These are phyloP conservation scores for Colletes collaris DNA, from an alignment of 2,888 invertebrate genomes.

Conservation along the genomic window DNA sequence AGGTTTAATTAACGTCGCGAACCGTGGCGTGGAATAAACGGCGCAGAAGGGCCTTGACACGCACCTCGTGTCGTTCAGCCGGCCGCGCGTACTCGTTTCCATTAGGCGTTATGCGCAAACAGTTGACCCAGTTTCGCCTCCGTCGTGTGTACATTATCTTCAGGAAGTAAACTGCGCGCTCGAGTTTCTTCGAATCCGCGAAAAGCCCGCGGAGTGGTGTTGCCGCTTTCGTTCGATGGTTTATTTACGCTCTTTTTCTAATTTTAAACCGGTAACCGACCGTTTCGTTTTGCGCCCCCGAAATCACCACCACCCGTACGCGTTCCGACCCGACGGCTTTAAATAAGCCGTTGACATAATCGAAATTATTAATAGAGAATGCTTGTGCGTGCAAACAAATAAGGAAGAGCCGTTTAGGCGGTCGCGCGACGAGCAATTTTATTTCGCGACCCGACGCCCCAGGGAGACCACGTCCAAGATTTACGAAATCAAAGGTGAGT, in stretches of 20 bases:
- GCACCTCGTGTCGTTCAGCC: slow-evolving; percentile 63
- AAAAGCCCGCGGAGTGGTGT: slow-evolving; percentile 5
- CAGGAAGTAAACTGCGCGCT: slow-evolving; percentile 55
- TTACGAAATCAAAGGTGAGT: too few relatives aligned
- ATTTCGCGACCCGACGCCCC: too few relatives aligned
- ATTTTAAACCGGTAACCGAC: background rate
- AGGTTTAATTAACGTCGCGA: slow-evolving; percentile 52
- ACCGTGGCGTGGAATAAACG: slow-evolving; percentile 53
- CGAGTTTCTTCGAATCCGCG: slow-evolving; percentile 11
- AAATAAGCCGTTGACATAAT: too few relatives aligned
- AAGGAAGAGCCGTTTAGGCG: too few relatives aligned
- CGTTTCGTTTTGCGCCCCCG: background rate
- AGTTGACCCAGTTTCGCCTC: slow-evolving; percentile 61
- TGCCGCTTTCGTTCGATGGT: background rate
- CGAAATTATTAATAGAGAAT: too few relatives aligned
- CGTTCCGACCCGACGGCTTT: background rate
- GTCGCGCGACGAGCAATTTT: too few relatives aligned
- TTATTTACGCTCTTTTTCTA: slow-evolving; percentile 22
- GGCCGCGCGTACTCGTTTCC: slow-evolving; percentile 60
- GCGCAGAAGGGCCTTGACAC: slow-evolving; percentile 61
- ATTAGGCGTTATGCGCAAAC: slow-evolving; percentile 64
- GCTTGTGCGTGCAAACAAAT: too few relatives aligned
- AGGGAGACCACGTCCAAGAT: too few relatives aligned
- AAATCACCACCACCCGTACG: background rate
- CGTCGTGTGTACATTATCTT: slow-evolving; percentile 52